These are phyloP conservation scores for Hucho hucho DNA, from an alignment of 2,113 vertebrate genomes.

Conservation along the genomic window DNA sequence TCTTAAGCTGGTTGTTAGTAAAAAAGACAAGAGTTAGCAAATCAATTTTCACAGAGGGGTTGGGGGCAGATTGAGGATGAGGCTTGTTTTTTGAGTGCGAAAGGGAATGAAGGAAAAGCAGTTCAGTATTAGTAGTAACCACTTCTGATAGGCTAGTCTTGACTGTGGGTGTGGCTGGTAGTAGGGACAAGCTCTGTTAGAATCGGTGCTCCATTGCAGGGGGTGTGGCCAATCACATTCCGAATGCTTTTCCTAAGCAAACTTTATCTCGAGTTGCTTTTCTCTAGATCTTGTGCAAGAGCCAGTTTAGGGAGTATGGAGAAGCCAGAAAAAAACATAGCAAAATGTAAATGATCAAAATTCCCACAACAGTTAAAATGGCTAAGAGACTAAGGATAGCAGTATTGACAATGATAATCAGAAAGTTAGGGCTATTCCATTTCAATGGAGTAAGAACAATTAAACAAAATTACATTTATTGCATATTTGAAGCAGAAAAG, in stretches of 20 bases:
- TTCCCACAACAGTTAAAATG: not conserved
- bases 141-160: conserved; percentile 60
- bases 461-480: not conserved
- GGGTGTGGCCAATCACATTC: conserved; percentile 45
- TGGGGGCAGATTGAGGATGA: conserved; percentile 42
- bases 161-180: conserved; percentile 36
- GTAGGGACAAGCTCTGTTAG: conserved; percentile 23
- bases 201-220: conserved; percentile 24
- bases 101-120: conserved; percentile 66
- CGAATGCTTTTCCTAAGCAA: conserved; percentile 22
- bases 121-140: conserved; percentile 72
- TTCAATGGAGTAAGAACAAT: not conserved
- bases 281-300: conserved; percentile 19
- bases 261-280: not conserved
- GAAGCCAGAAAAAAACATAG: conserved; percentile 18
- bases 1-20: conserved; percentile 83
- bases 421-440: not conserved
- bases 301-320: conserved; percentile 11
- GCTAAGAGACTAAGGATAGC: not conserved
- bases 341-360: conserved; percentile 27
- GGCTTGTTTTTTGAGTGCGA: conserved; percentile 52
- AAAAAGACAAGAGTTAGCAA: conserved; percentile 84
- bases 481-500: not conserved
- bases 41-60: conserved; percentile 66
- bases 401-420: not conserved